Conservation (phyloP, 1,140 invertebrate genomes). For the Lepidurus arcticus region DNA sequence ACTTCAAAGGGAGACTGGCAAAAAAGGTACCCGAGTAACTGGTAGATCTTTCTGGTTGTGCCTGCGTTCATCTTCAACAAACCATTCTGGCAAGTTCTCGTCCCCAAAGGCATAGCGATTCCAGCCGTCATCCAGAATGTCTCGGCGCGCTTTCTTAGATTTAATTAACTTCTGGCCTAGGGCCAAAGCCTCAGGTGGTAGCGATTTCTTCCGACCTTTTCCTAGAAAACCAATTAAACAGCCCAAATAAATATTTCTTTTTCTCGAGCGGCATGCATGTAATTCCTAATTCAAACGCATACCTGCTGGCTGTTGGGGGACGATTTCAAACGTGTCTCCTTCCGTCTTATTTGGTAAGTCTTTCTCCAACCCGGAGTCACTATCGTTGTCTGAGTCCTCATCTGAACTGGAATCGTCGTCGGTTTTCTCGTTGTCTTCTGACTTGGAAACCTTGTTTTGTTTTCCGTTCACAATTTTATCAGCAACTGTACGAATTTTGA, state of each 20-base stretch:
- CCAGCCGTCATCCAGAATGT: constrained; percentile 81
- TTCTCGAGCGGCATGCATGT: constrained; percentile 36
- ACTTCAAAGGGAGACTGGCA: constrained; percentile 29
- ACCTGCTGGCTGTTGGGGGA: constrained; percentile 45
- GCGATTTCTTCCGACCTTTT: constrained; percentile 54
- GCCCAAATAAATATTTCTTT: constrained; percentile 43
- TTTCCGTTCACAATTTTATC: constrained; percentile 35
- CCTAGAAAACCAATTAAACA: constrained; percentile 39
- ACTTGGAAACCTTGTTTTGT: constrained; percentile 39
- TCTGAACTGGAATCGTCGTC: constrained; percentile 45
- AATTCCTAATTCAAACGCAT: not conserved
- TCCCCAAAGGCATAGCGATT: constrained; percentile 87
- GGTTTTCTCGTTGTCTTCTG: constrained; percentile 57
- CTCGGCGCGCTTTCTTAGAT: constrained; percentile 76
- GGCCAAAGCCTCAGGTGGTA: constrained; percentile 79
- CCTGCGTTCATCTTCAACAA: constrained; percentile 85
- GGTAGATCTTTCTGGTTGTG: constrained; percentile 74
- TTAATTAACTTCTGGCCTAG: constrained; percentile 76
- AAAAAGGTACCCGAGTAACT: constrained; percentile 61
- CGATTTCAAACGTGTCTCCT: constrained; percentile 59
- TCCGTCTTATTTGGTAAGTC: constrained; percentile 38
- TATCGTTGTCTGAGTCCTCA: constrained; percentile 35
- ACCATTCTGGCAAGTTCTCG: constrained; percentile 90
- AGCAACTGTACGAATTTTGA: constrained; percentile 36
- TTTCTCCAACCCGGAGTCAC: constrained; percentile 35